A percentile compares a stretch with the other conserved stretches of the same genome.
Evolutionary conservation across 2,113 vertebrate genomes (phyloP).

Genomic region (Mus musculus): GRCm39 chr12:92334001-92334500

Average conservation of each 20-base stretch:
- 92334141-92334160: slow-evolving; percentile 8
- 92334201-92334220: background rate
- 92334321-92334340: background rate
- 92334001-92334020: no score
- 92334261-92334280: background rate
- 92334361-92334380: background rate
- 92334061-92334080: no score
- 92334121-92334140: slow-evolving; percentile 1
- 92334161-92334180: background rate
- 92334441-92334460: no score
- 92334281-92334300: background rate
- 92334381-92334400: background rate
- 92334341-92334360: background rate
- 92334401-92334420: background rate
- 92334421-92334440: background rate
- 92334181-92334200: background rate
- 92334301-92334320: background rate
- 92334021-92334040: no score
- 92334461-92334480: no score
- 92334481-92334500: no score
- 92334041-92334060: no score
- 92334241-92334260: background rate
- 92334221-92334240: background rate
- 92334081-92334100: background rate
- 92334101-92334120: background rate